Evolutionary conservation across 2,888 invertebrate genomes (phyloP).

Genomic region (Lasioglossum pauxillum): DNA sequence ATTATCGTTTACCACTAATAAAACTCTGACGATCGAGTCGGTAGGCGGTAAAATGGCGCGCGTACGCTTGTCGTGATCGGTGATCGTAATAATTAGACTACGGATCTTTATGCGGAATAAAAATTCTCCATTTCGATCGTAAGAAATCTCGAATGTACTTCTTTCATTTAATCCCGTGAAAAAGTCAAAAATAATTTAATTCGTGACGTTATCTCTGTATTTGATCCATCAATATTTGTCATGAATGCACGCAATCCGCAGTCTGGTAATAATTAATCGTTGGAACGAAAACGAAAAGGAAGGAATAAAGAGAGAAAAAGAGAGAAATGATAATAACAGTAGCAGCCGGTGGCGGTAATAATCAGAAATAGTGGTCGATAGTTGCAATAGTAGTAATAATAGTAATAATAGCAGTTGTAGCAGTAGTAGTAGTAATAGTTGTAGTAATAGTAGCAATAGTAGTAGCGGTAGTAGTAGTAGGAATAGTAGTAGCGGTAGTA

Average conservation of each 20-base stretch:
- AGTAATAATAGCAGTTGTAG: background rate
- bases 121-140: background rate
- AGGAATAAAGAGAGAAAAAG: background rate
- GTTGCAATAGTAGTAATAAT: slow-evolving; percentile 11
- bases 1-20: slow-evolving; percentile 80
- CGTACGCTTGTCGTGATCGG: slow-evolving; percentile 71
- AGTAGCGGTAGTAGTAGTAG: background rate
- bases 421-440: background rate
- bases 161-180: background rate
- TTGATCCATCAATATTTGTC: background rate
- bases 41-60: slow-evolving; percentile 78
- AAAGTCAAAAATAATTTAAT: background rate
- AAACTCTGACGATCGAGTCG: slow-evolving; percentile 74
- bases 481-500: slow-evolving; percentile 34
- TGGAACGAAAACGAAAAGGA: background rate
- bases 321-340: slow-evolving; percentile 14
- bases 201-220: background rate
- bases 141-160: background rate
- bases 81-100: slow-evolving; percentile 25
- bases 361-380: slow-evolving; percentile 13
- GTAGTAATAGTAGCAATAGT: slow-evolving; percentile 74
- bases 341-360: background rate
- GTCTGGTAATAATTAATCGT: background rate
- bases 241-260: background rate
- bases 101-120: background rate